These are phyloP conservation scores for Stegastes partitus DNA, from an alignment of 2,113 vertebrate species.

Conservation along the genomic window DNA sequence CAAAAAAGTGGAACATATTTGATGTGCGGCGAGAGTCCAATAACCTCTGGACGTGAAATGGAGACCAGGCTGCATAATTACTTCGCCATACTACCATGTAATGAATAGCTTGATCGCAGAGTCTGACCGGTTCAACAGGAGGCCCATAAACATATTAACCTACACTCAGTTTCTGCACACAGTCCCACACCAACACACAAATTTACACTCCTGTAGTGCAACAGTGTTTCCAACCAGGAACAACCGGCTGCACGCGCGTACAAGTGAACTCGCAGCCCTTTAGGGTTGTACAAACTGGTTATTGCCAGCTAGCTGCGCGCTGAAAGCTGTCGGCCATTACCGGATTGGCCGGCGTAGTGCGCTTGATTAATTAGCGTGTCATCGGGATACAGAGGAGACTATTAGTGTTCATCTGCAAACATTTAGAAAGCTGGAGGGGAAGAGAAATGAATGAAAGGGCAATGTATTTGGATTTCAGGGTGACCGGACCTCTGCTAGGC, in stretches of 20 bases:
- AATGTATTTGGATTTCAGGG: slow-evolving; percentile 20
- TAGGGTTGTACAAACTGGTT: slow-evolving; percentile 65
- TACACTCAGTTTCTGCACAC: slow-evolving; percentile 24
- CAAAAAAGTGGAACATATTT: slow-evolving; percentile 52
- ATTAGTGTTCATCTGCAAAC: slow-evolving; percentile 81
- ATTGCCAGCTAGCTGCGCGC: slow-evolving; percentile 57
- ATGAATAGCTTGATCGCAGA: slow-evolving; percentile 45
- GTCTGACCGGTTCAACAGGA: slow-evolving; percentile 45
- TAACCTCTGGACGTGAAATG: slow-evolving; percentile 53
- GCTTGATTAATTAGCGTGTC: slow-evolving; percentile 81
- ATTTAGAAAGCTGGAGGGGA: slow-evolving; percentile 69
- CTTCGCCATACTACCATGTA: slow-evolving; percentile 37
- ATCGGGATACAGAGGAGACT: slow-evolving; percentile 71
- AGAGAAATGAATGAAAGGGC: slow-evolving; percentile 39
- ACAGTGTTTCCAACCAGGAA: slow-evolving; percentile 24
- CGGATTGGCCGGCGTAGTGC: slow-evolving; percentile 51
- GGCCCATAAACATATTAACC: slow-evolving; percentile 43
- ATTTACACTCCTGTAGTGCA: slow-evolving; percentile 21
- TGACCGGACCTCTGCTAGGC: slow-evolving; percentile 10
- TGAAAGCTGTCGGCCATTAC: slow-evolving; percentile 64
- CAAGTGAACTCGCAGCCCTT: slow-evolving; percentile 52
- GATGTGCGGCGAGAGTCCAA: slow-evolving; percentile 58
- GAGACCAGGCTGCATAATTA: slow-evolving; percentile 49
- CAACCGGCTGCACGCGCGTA: slow-evolving; percentile 37
- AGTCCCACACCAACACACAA: neutral